Conservation (phyloP, 2,113 vertebrate species). For the Antidorcas marsupialis region DNA sequence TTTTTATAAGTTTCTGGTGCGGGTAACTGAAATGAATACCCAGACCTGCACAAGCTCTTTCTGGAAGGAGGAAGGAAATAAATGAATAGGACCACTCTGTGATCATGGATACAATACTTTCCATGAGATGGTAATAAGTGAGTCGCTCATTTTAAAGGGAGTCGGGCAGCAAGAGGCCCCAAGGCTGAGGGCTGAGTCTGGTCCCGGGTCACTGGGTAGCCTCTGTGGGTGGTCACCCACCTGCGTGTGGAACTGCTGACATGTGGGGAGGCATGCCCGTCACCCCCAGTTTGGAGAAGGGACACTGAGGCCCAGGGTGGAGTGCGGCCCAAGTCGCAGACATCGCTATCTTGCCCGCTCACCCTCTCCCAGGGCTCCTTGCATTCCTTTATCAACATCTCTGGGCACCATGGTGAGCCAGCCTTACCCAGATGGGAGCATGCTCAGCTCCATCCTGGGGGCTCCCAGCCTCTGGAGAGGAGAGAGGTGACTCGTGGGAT, state of each 20-base stretch:
- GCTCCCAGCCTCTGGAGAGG: accelerated
- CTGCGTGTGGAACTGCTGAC: not conserved
- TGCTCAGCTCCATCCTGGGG: not conserved
- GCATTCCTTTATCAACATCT: not conserved
- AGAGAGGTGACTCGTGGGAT: not conserved
- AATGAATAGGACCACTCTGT: no score
- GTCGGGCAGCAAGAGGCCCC: not conserved
- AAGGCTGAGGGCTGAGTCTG: not conserved
- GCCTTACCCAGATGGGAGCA: not conserved
- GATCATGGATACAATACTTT: no score
- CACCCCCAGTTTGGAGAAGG: not conserved
- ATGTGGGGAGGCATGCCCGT: accelerated
- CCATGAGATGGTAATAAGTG: not conserved
- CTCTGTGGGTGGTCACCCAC: not conserved
- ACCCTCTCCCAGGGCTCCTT: not conserved
- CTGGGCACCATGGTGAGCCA: not conserved
- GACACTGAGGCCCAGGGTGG: not conserved
- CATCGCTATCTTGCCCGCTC: accelerated
- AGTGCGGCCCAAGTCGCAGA: not conserved
- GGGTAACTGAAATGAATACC: accelerated
- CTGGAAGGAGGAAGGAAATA: not conserved
- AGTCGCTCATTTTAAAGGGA: not conserved
- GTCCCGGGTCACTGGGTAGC: not conserved
- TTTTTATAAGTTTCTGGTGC: accelerated
- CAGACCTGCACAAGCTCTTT: accelerated